phyloP scores from a whole-genome alignment of 2,888 invertebrate species.

The Drosophila aldrichi region DNA sequence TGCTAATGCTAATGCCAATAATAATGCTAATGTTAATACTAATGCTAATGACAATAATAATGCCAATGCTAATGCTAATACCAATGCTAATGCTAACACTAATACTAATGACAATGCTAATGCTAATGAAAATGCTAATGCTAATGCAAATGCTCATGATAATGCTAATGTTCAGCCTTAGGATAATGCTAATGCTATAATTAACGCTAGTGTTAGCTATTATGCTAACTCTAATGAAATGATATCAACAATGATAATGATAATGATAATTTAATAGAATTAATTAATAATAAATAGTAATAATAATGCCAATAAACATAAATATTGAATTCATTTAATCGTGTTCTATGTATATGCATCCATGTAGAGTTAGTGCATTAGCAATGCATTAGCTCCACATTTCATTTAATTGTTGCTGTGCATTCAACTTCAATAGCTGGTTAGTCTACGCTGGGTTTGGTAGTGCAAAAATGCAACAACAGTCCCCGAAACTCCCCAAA shows the following conservation, averaged over 20 bases:
- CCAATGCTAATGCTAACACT: not conserved
- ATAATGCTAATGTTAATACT: not conserved
- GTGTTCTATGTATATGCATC: not conserved
- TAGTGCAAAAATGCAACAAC: slow-evolving; percentile 31
- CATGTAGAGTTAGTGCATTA: slow-evolving; percentile 5
- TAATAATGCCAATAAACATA: not conserved
- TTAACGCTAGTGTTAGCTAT: not conserved
- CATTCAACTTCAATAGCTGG: slow-evolving; percentile 63
- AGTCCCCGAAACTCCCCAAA: not conserved
- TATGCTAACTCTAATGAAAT: no score
- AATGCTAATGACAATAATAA: not conserved
- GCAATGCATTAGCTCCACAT: not conserved
- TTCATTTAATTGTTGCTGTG: slow-evolving; percentile 12
- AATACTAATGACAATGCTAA: not conserved
- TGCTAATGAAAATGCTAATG: not conserved
- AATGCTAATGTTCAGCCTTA: not conserved
- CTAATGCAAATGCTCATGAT: not conserved
- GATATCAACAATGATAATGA: not conserved
- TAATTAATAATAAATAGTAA: not conserved
- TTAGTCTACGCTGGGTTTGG: slow-evolving; percentile 40
- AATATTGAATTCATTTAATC: not conserved
- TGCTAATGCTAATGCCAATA: not conserved
- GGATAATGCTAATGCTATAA: not conserved
- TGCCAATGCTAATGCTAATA: not conserved
- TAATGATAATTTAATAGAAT: not conserved